Conservation (phyloP, 2,797 vertebrate species). For the Karalla daura region DNA sequence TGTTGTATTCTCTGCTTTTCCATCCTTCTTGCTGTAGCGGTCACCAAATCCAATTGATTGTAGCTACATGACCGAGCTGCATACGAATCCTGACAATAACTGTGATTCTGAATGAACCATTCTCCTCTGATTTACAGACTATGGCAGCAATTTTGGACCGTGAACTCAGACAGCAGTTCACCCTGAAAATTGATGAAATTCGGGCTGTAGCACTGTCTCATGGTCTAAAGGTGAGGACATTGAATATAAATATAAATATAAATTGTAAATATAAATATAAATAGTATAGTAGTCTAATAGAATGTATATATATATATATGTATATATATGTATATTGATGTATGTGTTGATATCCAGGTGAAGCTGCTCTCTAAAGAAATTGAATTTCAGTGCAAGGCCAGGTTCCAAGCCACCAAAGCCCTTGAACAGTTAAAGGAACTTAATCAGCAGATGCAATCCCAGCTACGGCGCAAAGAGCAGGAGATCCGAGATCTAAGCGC, state of each 20-base stretch:
- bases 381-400: conserved; percentile 67
- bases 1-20: no score
- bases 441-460: conserved; percentile 67
- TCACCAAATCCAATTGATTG: no score
- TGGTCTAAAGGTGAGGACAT: conserved; percentile 85
- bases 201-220: conserved; percentile 70
- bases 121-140: conserved; percentile 75
- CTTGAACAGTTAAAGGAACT: conserved; percentile 70
- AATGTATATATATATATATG: no score
- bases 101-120: no score
- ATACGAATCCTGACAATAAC: no score
- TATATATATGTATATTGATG: no score
- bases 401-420: conserved; percentile 66
- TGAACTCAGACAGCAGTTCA: conserved; percentile 80
- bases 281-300: no score
- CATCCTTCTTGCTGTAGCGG: no score
- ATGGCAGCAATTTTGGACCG: conserved; percentile 79
- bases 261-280: no score
- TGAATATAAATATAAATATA: no score
- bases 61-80: no score
- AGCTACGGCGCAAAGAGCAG: conserved; percentile 71
- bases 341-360: conserved; percentile 67
- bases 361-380: conserved; percentile 83
- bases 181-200: conserved; percentile 79
- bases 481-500: conserved; percentile 74